Percentiles rank a stretch among this genome's conserved stretches.
Evolutionary conservation across 2,888 invertebrate species (phyloP).

Genomic region (Rhagonycha fulva): DNA sequence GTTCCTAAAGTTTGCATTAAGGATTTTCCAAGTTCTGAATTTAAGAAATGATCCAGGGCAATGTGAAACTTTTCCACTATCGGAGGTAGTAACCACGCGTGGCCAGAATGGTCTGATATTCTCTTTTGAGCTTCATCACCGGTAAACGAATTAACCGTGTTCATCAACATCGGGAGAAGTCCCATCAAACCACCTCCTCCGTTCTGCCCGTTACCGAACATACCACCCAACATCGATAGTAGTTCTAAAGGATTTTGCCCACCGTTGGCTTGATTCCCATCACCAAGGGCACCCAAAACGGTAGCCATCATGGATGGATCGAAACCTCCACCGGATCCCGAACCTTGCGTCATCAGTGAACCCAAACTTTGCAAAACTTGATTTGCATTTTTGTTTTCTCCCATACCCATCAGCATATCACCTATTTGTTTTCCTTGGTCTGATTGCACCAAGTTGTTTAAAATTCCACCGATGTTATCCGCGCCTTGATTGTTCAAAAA

Average conservation of each 20-base stretch:
- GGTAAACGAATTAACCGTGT: constrained; percentile 64
- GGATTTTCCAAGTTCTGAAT: constrained; percentile 76
- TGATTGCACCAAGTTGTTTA: constrained; percentile 71
- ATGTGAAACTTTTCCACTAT: constrained; percentile 70
- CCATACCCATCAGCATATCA: constrained; percentile 43
- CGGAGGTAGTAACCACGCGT: constrained; percentile 74
- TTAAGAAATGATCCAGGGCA: constrained; percentile 78
- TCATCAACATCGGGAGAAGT: constrained; percentile 70
- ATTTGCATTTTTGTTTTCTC: constrained; percentile 52
- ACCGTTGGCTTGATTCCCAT: constrained; percentile 25
- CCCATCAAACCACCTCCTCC: constrained; percentile 49
- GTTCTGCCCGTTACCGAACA: constrained; percentile 17
- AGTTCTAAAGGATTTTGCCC: constrained; percentile 25
- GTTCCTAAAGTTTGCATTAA: constrained; percentile 76
- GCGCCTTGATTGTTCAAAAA: constrained; percentile 61
- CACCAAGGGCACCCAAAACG: constrained; percentile 53
- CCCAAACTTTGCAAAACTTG: constrained; percentile 57
- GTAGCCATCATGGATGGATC: constrained; percentile 64
- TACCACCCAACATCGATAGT: constrained; percentile 22
- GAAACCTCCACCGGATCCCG: constrained; percentile 52
- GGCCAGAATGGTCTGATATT: constrained; percentile 68
- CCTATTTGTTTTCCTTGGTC: constrained; percentile 65
- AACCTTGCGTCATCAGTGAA: constrained; percentile 17
- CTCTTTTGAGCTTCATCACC: constrained; percentile 65
- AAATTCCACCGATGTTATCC: constrained; percentile 64